Percentiles rank a stretch among this genome's conserved stretches.
Conservation (phyloP, 1,140 invertebrate species). For the Marisa cornuarietis region DNA sequence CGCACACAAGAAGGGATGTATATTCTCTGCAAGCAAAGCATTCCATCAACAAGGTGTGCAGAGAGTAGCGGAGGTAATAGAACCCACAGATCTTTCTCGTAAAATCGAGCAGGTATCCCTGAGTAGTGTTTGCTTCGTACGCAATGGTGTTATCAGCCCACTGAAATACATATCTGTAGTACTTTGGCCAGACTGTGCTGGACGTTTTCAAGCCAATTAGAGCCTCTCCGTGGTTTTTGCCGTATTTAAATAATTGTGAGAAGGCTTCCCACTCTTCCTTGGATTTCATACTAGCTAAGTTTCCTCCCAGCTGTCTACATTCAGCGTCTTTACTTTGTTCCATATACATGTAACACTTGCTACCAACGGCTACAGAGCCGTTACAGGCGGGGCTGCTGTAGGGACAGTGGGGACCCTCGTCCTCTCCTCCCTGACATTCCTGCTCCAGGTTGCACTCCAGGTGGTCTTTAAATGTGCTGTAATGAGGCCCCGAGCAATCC, state of each 20-base stretch:
- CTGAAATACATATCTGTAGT: background rate
- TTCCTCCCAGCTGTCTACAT: slow-evolving; percentile 1
- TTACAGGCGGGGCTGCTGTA: background rate
- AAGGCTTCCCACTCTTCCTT: background rate
- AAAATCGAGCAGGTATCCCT: background rate
- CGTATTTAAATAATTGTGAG: background rate
- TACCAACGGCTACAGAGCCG: background rate
- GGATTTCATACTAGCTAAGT: background rate
- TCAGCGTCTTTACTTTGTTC: background rate
- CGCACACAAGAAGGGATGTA: background rate
- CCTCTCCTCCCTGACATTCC: slow-evolving; percentile 10
- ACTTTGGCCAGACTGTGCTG: background rate
- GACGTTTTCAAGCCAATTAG: background rate
- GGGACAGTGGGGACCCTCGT: background rate
- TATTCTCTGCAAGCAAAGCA: background rate
- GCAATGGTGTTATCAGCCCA: slow-evolving; percentile 7
- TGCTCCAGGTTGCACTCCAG: slow-evolving; percentile 2
- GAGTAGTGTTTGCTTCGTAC: background rate
- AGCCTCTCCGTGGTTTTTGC: background rate
- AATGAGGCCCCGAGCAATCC: slow-evolving; percentile 12
- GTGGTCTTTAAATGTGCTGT: slow-evolving; percentile 3
- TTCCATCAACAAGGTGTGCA: background rate
- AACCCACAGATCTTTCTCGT: background rate
- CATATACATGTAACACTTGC: background rate
- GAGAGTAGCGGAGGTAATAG: background rate